Conservation (phyloP, 2,888 invertebrate species). For the Cloeon dipterum region DNA sequence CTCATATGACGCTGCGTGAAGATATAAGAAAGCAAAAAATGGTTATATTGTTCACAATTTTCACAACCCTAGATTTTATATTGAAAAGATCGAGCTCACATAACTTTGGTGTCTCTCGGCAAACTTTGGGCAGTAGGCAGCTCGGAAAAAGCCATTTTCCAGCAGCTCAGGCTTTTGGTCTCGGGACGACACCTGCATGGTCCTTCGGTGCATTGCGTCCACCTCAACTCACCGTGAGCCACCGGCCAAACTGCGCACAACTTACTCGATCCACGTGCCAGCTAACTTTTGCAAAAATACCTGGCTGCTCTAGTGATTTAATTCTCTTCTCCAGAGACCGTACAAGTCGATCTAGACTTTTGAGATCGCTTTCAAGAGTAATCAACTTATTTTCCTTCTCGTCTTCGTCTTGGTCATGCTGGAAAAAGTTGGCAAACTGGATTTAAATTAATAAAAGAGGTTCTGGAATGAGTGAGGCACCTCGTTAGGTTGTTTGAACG, state of each 20-base stretch:
- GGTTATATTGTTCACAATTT: neutral
- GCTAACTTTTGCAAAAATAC: constrained; percentile 17
- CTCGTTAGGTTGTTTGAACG: too few relatives aligned
- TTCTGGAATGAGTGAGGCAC: too few relatives aligned
- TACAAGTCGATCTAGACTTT: neutral
- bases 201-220: constrained; percentile 33
- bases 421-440: too few relatives aligned
- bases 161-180: constrained; percentile 40
- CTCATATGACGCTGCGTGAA: too few relatives aligned
- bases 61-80: too few relatives aligned
- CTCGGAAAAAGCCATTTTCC: constrained; percentile 33
- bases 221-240: constrained; percentile 30
- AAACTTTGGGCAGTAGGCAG: constrained; percentile 35
- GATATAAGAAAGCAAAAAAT: too few relatives aligned
- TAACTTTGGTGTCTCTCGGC: constrained; percentile 34
- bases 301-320: constrained; percentile 43
- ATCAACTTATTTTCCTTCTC: too few relatives aligned
- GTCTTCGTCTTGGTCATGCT: too few relatives aligned
- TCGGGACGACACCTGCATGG: constrained; percentile 40
- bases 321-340: constrained; percentile 32
- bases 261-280: neutral
- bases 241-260: constrained; percentile 35
- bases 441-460: too few relatives aligned
- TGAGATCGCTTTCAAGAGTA: too few relatives aligned
- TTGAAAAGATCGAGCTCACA: constrained; percentile 26